phyloP scores from a whole-genome alignment of 2,797 vertebrate genomes.

The Oceanodroma leucorhoa region DNA sequence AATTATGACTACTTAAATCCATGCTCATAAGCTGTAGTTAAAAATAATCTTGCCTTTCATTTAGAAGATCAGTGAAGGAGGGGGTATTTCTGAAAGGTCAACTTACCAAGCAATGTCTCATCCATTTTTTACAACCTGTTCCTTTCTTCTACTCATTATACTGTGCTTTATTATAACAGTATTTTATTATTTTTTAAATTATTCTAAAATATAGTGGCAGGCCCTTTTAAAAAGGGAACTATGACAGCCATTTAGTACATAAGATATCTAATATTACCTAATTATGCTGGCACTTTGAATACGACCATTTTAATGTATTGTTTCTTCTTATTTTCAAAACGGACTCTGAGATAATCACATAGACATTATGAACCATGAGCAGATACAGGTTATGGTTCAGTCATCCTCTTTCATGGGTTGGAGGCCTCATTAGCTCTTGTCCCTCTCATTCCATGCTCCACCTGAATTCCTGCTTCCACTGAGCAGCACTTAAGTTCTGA shows the following conservation, averaged over 20 bases:
- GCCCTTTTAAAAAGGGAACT: background rate
- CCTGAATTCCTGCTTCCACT: background rate
- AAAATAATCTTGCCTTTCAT: slow-evolving; percentile 1
- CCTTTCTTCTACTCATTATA: background rate
- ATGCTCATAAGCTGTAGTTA: background rate
- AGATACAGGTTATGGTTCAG: background rate
- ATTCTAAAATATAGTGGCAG: background rate
- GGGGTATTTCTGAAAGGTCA: background rate
- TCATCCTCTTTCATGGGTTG: background rate
- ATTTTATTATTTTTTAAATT: background rate
- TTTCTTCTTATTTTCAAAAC: background rate
- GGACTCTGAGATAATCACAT: background rate
- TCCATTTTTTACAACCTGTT: background rate
- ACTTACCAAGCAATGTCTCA: background rate
- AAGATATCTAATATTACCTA: background rate
- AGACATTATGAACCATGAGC: background rate
- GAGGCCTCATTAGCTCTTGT: background rate
- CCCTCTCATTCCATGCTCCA: background rate
- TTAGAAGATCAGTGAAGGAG: background rate
- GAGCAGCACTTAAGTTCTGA: background rate
- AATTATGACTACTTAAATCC: background rate
- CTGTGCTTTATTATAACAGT: background rate
- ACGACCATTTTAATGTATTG: background rate
- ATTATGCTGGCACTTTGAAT: background rate
- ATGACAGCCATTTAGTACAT: background rate